phyloP scores from a whole-genome alignment of 2,113 vertebrate genomes.

The Brevimyrus niger region DNA sequence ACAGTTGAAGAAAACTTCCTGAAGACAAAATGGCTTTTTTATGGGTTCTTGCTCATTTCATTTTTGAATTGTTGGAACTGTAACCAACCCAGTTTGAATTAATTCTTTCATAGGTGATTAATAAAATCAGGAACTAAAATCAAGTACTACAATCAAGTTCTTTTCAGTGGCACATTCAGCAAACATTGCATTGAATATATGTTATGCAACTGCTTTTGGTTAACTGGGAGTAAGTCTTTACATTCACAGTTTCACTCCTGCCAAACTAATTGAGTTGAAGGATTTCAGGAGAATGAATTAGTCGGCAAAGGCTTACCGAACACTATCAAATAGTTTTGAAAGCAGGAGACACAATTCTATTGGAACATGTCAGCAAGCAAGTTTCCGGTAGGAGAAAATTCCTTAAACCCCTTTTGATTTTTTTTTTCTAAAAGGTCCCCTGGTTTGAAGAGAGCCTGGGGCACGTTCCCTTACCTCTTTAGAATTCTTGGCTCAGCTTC shows the following conservation, averaged over 20 bases:
- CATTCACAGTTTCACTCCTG: background rate
- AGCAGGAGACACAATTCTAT: background rate
- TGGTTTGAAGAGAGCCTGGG: slow-evolving; percentile 39
- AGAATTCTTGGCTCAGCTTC: slow-evolving; percentile 56
- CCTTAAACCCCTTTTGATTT: background rate
- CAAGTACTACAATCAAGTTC: background rate
- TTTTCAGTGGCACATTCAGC: background rate
- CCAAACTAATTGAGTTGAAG: background rate
- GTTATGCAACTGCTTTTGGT: background rate
- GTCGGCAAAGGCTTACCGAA: background rate
- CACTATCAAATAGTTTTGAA: background rate
- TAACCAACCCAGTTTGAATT: background rate
- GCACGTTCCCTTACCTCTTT: slow-evolving; percentile 50
- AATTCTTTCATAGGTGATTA: background rate
- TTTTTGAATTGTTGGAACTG: background rate
- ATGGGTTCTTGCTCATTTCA: background rate
- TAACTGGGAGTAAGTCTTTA: background rate
- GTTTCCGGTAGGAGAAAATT: background rate
- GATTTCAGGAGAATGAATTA: background rate
- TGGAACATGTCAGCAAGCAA: background rate
- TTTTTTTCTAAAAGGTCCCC: background rate
- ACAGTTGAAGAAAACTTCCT: background rate
- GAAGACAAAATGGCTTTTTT: background rate
- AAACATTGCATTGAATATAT: background rate
- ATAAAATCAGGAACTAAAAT: background rate